Evolutionary conservation across 2,888 invertebrate species (phyloP).

Genomic region (Latrodectus hesperus): DNA sequence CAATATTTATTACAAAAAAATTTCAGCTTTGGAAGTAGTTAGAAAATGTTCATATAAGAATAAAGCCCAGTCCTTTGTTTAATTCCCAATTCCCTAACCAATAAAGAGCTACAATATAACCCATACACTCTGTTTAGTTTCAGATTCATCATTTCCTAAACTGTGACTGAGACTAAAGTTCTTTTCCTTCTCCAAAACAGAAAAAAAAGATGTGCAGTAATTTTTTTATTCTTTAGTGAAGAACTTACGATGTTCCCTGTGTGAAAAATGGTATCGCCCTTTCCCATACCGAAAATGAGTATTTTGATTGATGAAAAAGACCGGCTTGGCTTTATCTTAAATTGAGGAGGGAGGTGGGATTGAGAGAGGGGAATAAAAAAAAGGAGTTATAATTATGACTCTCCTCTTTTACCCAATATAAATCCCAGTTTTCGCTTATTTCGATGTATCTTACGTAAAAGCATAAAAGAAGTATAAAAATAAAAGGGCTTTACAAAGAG

Average conservation of each 20-base stretch:
- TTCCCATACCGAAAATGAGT: conserved; percentile 23
- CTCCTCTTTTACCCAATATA: conserved; percentile 16
- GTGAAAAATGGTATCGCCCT: not conserved
- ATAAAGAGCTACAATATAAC: not conserved
- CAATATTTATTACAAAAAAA: no score
- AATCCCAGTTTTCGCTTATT: conserved; percentile 18
- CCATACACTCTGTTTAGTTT: not conserved
- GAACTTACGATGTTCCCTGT: not conserved
- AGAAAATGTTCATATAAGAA: no score
- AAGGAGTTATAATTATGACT: conserved; percentile 39
- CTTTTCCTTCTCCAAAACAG: not conserved
- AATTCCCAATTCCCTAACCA: not conserved
- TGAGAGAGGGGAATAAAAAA: not conserved
- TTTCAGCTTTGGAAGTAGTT: no score
- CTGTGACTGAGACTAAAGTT: not conserved
- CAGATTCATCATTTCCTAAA: not conserved
- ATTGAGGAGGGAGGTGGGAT: conserved; percentile 16
- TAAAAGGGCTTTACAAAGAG: not conserved
- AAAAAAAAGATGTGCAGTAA: not conserved
- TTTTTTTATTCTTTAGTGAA: not conserved
- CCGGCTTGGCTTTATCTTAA: conserved; percentile 31
- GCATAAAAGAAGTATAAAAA: not conserved
- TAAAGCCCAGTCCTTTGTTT: no score
- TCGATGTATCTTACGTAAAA: not conserved
- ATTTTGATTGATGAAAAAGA: conserved; percentile 41